Percentiles rank a stretch among this genome's conserved stretches.
Conservation (phyloP, 2,797 vertebrate genomes). For the Semaprochilodus insignis region DNA sequence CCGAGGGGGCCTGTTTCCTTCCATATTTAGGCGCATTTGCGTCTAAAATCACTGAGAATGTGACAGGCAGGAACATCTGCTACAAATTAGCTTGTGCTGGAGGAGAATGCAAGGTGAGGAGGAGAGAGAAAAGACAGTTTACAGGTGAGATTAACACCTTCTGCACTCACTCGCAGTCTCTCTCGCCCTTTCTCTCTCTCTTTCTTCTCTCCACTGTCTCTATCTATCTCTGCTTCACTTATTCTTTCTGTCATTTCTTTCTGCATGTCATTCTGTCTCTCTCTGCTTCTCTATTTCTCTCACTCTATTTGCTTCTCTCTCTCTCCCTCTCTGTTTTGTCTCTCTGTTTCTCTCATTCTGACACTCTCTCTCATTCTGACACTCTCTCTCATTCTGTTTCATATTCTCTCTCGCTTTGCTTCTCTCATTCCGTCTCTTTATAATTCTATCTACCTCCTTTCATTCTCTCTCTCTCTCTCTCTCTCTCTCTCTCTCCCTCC, state of each 20-base stretch:
- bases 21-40: slow-evolving; percentile 54
- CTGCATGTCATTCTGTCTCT: not conserved
- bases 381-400: not conserved
- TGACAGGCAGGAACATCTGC: slow-evolving; percentile 51
- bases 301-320: not conserved
- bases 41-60: slow-evolving; percentile 37
- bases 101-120: slow-evolving; percentile 25
- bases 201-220: not conserved
- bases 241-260: not conserved
- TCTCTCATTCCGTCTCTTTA: not conserved
- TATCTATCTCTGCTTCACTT: no score
- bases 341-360: not conserved
- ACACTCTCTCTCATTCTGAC: not conserved
- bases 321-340: no score
- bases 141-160: slow-evolving; percentile 27
- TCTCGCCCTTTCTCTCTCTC: not conserved
- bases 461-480: not conserved
- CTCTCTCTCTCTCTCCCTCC: not conserved
- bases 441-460: not conserved
- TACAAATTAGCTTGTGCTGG: slow-evolving; percentile 45
- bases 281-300: no score
- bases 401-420: not conserved
- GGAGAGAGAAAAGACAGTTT: slow-evolving; percentile 1
- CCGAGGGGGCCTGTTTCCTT: slow-evolving; percentile 44
- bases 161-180: not conserved